These are phyloP conservation scores for Papilio polytes DNA, from an alignment of 1,140 invertebrate genomes.

Conservation along the genomic window DNA sequence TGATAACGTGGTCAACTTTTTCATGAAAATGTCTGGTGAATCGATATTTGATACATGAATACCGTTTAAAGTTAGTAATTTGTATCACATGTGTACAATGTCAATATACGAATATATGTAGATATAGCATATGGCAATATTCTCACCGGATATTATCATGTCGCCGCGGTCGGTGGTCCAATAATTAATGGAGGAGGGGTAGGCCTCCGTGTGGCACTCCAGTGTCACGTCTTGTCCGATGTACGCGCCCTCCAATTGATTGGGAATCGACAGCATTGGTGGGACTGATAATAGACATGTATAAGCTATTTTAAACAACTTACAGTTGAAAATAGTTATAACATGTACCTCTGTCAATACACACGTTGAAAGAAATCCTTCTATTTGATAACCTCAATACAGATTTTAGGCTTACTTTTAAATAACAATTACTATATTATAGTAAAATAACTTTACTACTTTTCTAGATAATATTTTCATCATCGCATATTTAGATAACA, in stretches of 20 bases:
- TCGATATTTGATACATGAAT: neutral
- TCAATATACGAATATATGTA: neutral
- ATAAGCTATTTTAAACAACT: neutral
- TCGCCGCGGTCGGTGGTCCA: constrained; percentile 91
- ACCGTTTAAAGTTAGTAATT: neutral
- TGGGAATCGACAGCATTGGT: constrained; percentile 85
- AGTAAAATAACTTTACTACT: neutral
- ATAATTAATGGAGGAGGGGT: constrained; percentile 85
- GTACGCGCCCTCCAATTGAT: constrained; percentile 84
- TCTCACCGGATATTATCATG: constrained; percentile 95
- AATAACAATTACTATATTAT: too few species aligned
- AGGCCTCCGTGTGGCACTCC: constrained; percentile 85
- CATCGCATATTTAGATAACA: neutral
- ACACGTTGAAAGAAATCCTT: too few species aligned
- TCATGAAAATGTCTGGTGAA: neutral
- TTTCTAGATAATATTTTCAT: neutral
- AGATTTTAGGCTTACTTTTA: too few species aligned
- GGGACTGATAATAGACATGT: constrained; percentile 72
- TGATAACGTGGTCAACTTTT: neutral
- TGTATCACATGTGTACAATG: constrained; percentile 29
- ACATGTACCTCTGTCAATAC: neutral
- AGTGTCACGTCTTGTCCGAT: constrained; percentile 84
- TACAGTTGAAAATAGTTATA: neutral
- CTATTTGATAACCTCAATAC: too few species aligned
- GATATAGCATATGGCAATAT: constrained; percentile 48